Percentiles rank a stretch among this genome's conserved stretches.
These are phyloP conservation scores for Zosterops lateralis DNA, from an alignment of 2,113 vertebrate species.

Conservation along the genomic window DNA sequence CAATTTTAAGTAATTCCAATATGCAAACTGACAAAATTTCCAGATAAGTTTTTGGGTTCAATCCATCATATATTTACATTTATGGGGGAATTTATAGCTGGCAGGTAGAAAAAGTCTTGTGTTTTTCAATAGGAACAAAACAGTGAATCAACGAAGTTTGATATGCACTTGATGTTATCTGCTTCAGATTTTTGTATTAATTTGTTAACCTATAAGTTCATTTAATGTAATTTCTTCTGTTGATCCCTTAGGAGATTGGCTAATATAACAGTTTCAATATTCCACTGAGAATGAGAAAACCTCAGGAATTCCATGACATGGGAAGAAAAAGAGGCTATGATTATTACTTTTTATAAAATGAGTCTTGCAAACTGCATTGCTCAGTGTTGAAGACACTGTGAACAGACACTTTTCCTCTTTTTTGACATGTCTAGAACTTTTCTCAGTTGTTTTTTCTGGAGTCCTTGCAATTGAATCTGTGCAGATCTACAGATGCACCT, in stretches of 20 bases:
- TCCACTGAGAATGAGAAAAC: background rate
- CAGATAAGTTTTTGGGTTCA: background rate
- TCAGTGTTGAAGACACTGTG: background rate
- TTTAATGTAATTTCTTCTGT: background rate
- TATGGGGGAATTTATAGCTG: background rate
- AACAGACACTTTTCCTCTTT: background rate
- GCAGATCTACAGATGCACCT: background rate
- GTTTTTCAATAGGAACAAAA: constrained; percentile 22
- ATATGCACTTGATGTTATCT: background rate
- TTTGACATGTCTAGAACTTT: background rate
- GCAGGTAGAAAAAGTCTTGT: background rate
- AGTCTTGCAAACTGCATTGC: background rate
- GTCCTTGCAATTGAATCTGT: background rate
- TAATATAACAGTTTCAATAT: background rate
- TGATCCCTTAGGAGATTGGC: background rate
- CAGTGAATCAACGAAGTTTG: background rate
- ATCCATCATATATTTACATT: background rate
- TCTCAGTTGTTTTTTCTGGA: background rate
- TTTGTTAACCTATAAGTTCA: background rate
- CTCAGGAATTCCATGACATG: background rate
- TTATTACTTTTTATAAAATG: background rate
- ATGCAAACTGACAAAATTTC: background rate
- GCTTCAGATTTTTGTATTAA: background rate
- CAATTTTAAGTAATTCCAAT: background rate
- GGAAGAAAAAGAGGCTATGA: background rate